Base-by-base conservation (phyloP, 2,888 invertebrate genomes). In the Tolmerus cingulatus region DNA sequence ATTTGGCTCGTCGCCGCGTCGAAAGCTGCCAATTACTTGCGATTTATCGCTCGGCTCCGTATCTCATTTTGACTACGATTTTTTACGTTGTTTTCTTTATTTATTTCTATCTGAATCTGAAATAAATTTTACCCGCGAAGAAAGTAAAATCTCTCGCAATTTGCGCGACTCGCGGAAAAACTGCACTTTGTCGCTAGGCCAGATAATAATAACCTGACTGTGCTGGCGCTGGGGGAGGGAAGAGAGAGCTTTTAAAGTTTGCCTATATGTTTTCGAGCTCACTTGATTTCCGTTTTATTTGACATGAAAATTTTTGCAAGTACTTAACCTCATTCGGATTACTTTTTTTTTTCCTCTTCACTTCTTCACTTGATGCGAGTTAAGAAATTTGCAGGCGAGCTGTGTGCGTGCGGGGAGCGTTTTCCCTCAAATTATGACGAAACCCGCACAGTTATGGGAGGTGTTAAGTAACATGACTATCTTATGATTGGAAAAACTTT, bases 301-400 rank as follows among this genome's bases (percentile, higher is more conserved):
- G 78, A 78, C 78, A 78, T 43, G 78, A 78, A 40, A 9, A 78
- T 78, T 78, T 76, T 78, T 78, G 78, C 78, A 78, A 78, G 78
- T 78, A 78, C 78, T 78, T 78, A 78, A 78, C 78, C 78, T 78
- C 66, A 66, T 27, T 66, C 27, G 66, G 66, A 46, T 4, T 46
- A 16, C 12, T 66, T 66, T 27, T 66, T 19, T 27, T 8, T n/a
- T 51, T 66, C 23, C 66, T 66, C 66, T 66, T 27, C 57, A 57
- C 23, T 23, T 7, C 57, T 57, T 23, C 66, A 66, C 19, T 19
- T 12, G 27, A 19, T 12, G 66, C 66, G 66, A 66, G 66, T 66
- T 66, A 27, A 66, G 66, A 66, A 66, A 66, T 19, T 23, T 19
- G 12, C 23, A 27, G 23, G 19, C 23, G 66, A n/a, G 9, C 27